Evolutionary conservation across 1,140 invertebrate genomes (phyloP).

Genomic region (Psix sp.): DNA sequence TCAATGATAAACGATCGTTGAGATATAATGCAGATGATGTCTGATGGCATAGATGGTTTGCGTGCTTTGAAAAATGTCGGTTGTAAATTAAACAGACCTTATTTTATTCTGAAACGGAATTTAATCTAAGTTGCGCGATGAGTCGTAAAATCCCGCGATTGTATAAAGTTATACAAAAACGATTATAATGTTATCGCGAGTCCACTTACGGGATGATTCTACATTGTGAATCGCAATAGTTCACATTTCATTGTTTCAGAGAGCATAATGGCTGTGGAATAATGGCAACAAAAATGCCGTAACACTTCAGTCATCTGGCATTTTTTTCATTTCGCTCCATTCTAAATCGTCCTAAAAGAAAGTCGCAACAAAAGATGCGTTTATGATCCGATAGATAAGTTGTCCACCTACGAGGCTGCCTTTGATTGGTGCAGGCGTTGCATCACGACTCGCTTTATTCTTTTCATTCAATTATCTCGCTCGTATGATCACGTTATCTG

Average conservation of each 20-base stretch:
- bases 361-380: slow-evolving; percentile 53
- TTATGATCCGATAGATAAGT: slow-evolving; percentile 51
- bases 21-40: no score
- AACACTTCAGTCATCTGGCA: slow-evolving; percentile 51
- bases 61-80: no score
- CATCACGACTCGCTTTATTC: slow-evolving; percentile 20
- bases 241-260: slow-evolving; percentile 48
- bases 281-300: slow-evolving; percentile 47
- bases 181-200: slow-evolving; percentile 28
- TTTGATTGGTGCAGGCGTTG: slow-evolving; percentile 33
- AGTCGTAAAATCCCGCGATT: not conserved
- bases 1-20: no score
- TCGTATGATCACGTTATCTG: slow-evolving; percentile 19
- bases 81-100: no score
- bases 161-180: slow-evolving; percentile 16
- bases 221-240: slow-evolving; percentile 46
- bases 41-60: no score
- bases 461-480: slow-evolving; percentile 18
- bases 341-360: slow-evolving; percentile 45
- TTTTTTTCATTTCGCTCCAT: slow-evolving; percentile 45
- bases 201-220: slow-evolving; percentile 34
- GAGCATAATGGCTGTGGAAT: slow-evolving; percentile 35
- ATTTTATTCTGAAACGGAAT: no score
- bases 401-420: slow-evolving; percentile 49
- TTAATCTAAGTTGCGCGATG: slow-evolving; percentile 26